These are phyloP conservation scores for Stenurella melanura DNA, from an alignment of 2,888 invertebrate genomes.

Conservation along the genomic window DNA sequence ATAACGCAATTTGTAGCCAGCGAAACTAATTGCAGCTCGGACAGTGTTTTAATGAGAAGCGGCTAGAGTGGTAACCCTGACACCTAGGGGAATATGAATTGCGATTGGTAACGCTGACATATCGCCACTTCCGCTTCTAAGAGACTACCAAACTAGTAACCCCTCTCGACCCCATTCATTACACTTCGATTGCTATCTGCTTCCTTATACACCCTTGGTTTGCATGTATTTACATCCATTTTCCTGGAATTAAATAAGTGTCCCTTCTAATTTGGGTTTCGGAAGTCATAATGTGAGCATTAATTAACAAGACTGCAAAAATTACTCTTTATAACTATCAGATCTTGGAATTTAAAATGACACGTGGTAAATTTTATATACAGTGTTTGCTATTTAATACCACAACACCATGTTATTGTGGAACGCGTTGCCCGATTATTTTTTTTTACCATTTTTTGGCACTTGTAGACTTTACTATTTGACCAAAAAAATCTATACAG, in stretches of 20 bases:
- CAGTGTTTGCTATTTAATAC: no score
- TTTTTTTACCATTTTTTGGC: no score
- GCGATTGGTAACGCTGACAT: slow-evolving; percentile 71
- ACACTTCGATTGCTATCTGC: slow-evolving; percentile 56
- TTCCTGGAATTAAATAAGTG: slow-evolving; percentile 22
- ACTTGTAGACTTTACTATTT: no score
- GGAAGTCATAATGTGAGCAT: not conserved
- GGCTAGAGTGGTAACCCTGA: slow-evolving; percentile 72
- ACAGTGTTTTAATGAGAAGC: slow-evolving; percentile 75
- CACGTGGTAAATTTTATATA: no score
- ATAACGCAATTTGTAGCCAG: slow-evolving; percentile 74
- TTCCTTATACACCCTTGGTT: slow-evolving; percentile 54
- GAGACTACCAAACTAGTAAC: slow-evolving; percentile 52
- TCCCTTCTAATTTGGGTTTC: slow-evolving; percentile 14
- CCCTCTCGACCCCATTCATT: slow-evolving; percentile 56
- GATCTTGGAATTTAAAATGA: no score
- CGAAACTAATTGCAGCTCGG: slow-evolving; percentile 74
- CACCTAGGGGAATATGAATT: slow-evolving; percentile 73
- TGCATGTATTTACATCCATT: slow-evolving; percentile 58
- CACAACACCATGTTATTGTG: no score
- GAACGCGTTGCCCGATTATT: no score
- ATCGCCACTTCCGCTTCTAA: slow-evolving; percentile 63
- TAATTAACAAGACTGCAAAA: not conserved
- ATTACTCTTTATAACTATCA: not conserved
- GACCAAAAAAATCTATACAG: no score